Evolutionary conservation across 1,140 invertebrate genomes (phyloP).

Genomic region (Drosophila nigromelanica): DNA sequence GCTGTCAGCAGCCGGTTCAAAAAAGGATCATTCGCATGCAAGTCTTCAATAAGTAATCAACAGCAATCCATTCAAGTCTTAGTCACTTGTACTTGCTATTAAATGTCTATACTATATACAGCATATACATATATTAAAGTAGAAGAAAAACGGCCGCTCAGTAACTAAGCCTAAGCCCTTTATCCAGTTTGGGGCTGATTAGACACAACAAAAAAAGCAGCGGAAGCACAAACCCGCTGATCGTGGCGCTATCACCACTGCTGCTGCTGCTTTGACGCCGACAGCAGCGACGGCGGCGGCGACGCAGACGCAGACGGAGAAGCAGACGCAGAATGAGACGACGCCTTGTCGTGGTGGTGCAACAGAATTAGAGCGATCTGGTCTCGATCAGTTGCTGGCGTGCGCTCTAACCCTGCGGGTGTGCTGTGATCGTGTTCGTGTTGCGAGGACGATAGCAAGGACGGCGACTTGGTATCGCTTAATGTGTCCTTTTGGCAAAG

Average conservation of each 20-base stretch:
- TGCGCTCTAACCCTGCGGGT: constrained; percentile 74
- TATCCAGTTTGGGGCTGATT: constrained; percentile 41
- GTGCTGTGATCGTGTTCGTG: constrained; percentile 50
- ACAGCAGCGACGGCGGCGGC: constrained; percentile 5
- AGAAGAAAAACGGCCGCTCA: background rate
- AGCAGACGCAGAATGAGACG: constrained; percentile 2
- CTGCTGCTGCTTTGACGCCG: constrained; percentile 22
- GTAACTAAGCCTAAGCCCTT: constrained; percentile 19
- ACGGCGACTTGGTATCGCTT: constrained; percentile 11
- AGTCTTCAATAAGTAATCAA: background rate
- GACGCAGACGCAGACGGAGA: constrained; percentile 1
- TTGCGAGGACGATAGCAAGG: constrained; percentile 30
- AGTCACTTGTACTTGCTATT: too few species aligned
- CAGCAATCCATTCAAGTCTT: background rate
- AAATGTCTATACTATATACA: background rate
- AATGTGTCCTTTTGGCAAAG: constrained; percentile 55
- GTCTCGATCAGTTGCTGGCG: constrained; percentile 73
- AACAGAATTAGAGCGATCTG: constrained; percentile 77
- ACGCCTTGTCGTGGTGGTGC: constrained; percentile 46
- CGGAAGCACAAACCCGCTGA: constrained; percentile 39
- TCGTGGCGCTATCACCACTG: constrained; percentile 36
- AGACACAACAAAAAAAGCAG: constrained; percentile 21
- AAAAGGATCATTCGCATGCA: constrained; percentile 30
- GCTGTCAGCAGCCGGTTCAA: constrained; percentile 50
- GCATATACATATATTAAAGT: background rate